These are phyloP conservation scores for Marcusenius ussheri DNA, from an alignment of 2,113 vertebrate species.

Conservation along the genomic window DNA sequence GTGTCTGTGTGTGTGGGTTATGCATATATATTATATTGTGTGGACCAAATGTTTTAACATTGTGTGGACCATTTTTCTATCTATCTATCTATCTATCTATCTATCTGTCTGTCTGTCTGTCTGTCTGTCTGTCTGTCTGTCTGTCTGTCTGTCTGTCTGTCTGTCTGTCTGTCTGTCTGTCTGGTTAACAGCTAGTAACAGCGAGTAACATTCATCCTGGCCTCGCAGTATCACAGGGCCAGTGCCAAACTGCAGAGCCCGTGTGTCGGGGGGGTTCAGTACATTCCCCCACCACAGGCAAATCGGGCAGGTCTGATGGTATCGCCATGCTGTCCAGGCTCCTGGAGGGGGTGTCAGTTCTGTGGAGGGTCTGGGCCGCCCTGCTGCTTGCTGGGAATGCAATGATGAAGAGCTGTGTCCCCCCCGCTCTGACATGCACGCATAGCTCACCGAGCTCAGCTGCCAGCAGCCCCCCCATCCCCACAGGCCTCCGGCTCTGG, in stretches of 20 bases:
- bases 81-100: too few species aligned
- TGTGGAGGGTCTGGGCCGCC: slow-evolving; percentile 15
- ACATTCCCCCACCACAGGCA: background rate
- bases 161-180: background rate
- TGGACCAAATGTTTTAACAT: too few species aligned
- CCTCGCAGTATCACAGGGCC: background rate
- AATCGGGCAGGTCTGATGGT: background rate
- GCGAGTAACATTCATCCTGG: background rate
- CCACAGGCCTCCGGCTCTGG: slow-evolving; percentile 2
- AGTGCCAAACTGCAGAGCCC: background rate
- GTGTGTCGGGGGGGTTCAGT: background rate
- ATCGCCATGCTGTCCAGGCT: slow-evolving; percentile 25
- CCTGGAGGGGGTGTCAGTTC: slow-evolving; percentile 37
- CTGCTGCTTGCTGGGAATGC: slow-evolving; percentile 34
- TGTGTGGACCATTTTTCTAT: too few species aligned
- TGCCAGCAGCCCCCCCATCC: background rate
- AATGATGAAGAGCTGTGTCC: slow-evolving; percentile 43
- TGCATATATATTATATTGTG: background rate
- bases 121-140: too few species aligned
- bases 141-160: too few species aligned
- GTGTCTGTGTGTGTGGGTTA: too few species aligned
- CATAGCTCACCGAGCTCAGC: background rate
- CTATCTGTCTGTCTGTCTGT: background rate
- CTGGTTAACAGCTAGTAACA: background rate
- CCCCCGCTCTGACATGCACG: background rate